These are phyloP conservation scores for Diplodus sargus DNA, from an alignment of 2,797 vertebrate genomes.

Conservation along the genomic window DNA sequence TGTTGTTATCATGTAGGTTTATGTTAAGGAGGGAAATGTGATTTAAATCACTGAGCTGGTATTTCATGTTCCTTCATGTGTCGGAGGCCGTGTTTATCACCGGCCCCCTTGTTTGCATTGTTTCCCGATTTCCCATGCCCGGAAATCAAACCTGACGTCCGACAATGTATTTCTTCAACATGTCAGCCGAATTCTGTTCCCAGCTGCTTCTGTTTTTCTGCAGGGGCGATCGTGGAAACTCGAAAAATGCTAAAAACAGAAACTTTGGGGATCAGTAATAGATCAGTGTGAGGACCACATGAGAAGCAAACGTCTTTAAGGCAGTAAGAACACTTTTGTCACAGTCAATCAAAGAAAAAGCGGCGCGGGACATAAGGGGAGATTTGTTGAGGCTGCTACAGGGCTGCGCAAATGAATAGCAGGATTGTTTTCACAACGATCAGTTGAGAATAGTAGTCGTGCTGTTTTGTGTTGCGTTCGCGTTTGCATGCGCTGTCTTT, in stretches of 20 bases:
- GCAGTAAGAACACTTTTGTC: slow-evolving; percentile 51
- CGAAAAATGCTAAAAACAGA: slow-evolving; percentile 57
- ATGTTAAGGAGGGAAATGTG: slow-evolving; percentile 50
- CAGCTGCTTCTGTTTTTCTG: slow-evolving; percentile 60
- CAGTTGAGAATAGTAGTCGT: slow-evolving; percentile 14
- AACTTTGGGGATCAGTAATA: slow-evolving; percentile 44
- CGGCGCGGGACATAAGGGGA: slow-evolving; percentile 14
- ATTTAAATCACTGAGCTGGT: slow-evolving; percentile 65
- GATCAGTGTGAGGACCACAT: slow-evolving; percentile 50
- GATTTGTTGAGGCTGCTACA: slow-evolving; percentile 37
- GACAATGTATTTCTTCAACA: slow-evolving; percentile 51
- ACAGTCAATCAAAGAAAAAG: slow-evolving; percentile 26
- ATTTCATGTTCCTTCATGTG: slow-evolving; percentile 67
- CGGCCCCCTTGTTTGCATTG: slow-evolving; percentile 67
- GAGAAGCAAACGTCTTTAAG: slow-evolving; percentile 42
- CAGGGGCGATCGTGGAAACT: slow-evolving; percentile 45
- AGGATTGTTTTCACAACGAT: slow-evolving; percentile 30
- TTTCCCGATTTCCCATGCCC: slow-evolving; percentile 73
- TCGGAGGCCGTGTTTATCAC: slow-evolving; percentile 51
- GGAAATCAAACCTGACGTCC: slow-evolving; percentile 61
- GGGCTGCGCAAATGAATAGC: slow-evolving; percentile 39
- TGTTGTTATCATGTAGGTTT: slow-evolving; percentile 65
- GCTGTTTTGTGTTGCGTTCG: slow-evolving; percentile 14
- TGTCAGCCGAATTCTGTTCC: slow-evolving; percentile 48
- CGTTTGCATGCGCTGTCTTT: neutral